These are phyloP conservation scores for Aplidium turbinatum DNA, from an alignment of 23 tunicate genomes.

Conservation along the genomic window DNA sequence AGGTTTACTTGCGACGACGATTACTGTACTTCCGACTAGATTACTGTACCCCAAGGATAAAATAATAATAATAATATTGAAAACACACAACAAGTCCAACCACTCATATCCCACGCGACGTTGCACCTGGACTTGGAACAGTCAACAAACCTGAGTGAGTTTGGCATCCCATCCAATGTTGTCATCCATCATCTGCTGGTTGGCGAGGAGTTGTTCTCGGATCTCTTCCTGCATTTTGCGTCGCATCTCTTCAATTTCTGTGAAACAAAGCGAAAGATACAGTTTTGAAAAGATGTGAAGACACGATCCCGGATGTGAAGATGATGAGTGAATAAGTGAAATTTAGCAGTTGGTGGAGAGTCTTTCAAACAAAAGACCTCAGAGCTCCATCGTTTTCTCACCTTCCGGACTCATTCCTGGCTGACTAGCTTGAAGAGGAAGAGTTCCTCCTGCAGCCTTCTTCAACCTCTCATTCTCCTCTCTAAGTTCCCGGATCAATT, in stretches of 20 bases:
- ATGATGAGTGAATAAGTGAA: not conserved
- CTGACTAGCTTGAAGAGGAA: constrained; percentile 31
- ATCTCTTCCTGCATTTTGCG: constrained; percentile 94
- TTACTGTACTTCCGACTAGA: too few species aligned
- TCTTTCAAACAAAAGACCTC: not conserved
- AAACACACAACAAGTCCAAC: too few species aligned
- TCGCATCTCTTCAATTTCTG: constrained; percentile 76
- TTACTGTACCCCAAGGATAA: too few species aligned
- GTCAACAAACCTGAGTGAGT: constrained; percentile 9
- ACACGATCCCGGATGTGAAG: too few species aligned
- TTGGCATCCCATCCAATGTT: constrained; percentile 87
- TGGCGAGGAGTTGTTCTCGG: constrained; percentile 84
- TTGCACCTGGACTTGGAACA: too few species aligned
- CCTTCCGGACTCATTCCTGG: constrained; percentile 89
- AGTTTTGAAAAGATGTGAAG: too few species aligned
- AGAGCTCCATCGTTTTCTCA: not conserved
- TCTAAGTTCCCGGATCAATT: constrained; percentile 93
- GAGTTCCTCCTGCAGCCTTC: constrained; percentile 37
- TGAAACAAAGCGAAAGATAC: too few species aligned
- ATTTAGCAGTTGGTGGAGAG: not conserved
- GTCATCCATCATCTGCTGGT: constrained; percentile 70
- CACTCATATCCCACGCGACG: too few species aligned
- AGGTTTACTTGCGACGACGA: too few species aligned
- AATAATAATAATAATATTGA: too few species aligned
- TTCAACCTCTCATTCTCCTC: constrained; percentile 96